Evolutionary conservation across 2,797 vertebrate genomes (phyloP).

Genomic region (Astyanax mexicanus): DNA sequence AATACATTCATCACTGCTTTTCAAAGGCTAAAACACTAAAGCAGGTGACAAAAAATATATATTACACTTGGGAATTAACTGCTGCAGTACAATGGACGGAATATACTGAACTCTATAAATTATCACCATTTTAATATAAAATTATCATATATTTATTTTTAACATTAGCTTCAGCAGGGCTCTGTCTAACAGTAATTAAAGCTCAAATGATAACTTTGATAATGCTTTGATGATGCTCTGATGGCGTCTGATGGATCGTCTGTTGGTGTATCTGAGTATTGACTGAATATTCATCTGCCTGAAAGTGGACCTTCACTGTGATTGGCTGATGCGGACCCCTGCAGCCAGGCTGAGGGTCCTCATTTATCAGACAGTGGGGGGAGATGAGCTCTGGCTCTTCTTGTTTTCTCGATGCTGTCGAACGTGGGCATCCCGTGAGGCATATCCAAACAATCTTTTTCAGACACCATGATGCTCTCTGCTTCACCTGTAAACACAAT

Average conservation of each 20-base stretch:
- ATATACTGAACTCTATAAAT: too few relatives aligned
- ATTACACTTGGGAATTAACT: too few relatives aligned
- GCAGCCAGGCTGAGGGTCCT: constrained; percentile 15
- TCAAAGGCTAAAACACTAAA: too few relatives aligned
- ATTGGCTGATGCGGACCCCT: background rate
- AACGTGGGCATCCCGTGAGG: constrained; percentile 84
- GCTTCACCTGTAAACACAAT: constrained; percentile 79
- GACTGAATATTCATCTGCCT: background rate
- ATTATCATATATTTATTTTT: too few relatives aligned
- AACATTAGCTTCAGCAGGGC: background rate
- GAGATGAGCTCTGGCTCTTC: constrained; percentile 79
- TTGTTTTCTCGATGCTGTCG: constrained; percentile 86
- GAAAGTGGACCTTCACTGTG: background rate
- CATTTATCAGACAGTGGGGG: constrained; percentile 80
- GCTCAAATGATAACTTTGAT: background rate
- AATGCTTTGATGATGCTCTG: background rate
- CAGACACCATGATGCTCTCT: constrained; percentile 82
- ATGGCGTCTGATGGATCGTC: background rate
- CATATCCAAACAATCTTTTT: constrained; percentile 76
- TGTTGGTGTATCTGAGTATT: background rate
- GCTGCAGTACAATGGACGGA: too few relatives aligned
- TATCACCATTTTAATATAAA: too few relatives aligned
- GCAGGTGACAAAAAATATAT: too few relatives aligned
- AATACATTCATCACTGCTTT: too few relatives aligned
- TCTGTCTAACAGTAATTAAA: background rate